phyloP scores from a whole-genome alignment of 2,113 vertebrate species.

The Sclerurus mexicanus region DNA sequence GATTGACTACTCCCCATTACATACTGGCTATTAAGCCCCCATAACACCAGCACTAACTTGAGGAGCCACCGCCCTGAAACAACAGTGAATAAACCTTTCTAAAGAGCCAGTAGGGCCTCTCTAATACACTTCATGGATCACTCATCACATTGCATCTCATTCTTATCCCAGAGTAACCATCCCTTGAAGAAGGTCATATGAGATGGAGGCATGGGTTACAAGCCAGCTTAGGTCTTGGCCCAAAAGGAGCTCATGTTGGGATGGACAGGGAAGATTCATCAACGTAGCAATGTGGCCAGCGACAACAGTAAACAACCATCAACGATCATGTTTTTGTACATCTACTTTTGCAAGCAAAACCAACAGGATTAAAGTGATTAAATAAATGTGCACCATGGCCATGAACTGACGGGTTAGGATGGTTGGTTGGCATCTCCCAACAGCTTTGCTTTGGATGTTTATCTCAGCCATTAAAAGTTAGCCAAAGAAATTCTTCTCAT shows the following conservation, averaged over 20 bases:
- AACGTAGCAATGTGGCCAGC: background rate
- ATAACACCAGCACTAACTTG: background rate
- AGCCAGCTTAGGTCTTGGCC: background rate
- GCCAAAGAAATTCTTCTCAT: background rate
- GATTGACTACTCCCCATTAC: slow-evolving; percentile 22
- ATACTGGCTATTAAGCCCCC: background rate
- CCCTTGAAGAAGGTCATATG: background rate
- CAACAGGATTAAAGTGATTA: background rate
- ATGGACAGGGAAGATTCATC: background rate
- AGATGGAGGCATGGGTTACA: background rate
- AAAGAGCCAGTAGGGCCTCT: background rate
- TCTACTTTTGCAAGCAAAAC: background rate
- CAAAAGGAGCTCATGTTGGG: background rate
- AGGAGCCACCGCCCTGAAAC: background rate
- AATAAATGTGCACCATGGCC: background rate
- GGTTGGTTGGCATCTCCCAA: background rate
- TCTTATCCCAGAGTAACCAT: background rate
- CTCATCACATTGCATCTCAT: background rate
- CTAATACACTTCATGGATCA: background rate
- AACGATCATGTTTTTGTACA: background rate
- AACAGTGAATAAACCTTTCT: background rate
- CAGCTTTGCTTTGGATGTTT: background rate
- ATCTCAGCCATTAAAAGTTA: background rate
- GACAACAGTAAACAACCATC: background rate
- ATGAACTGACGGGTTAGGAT: background rate